These are phyloP conservation scores for Ptychadena robeensis DNA, from an alignment of 2,797 vertebrate genomes.

Conservation along the genomic window DNA sequence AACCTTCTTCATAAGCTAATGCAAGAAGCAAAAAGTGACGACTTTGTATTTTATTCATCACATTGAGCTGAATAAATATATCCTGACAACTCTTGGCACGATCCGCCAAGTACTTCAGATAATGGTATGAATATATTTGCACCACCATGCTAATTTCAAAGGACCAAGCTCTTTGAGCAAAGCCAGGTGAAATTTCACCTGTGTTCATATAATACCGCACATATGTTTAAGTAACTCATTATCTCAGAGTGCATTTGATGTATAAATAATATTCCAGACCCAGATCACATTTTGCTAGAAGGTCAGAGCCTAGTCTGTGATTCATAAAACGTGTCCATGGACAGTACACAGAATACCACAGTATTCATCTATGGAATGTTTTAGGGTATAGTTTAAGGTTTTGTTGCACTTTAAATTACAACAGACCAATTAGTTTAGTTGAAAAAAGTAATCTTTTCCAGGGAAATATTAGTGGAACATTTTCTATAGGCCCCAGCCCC, in stretches of 20 bases:
- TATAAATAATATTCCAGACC: not conserved
- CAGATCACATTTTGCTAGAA: not conserved
- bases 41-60: constrained; percentile 72
- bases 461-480: too few relatives aligned
- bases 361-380: too few relatives aligned
- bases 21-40: constrained; percentile 72
- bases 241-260: constrained; percentile 41
- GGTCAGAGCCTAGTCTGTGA: not conserved
- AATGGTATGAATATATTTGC: constrained; percentile 76
- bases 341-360: not conserved
- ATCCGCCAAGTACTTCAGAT: constrained; percentile 68
- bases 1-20: constrained; percentile 74
- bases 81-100: constrained; percentile 74
- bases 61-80: constrained; percentile 77
- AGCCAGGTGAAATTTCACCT: constrained; percentile 71
- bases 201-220: constrained; percentile 64
- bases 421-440: too few relatives aligned
- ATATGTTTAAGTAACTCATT: constrained; percentile 56
- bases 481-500: too few relatives aligned
- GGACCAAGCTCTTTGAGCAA: constrained; percentile 70
- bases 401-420: too few relatives aligned
- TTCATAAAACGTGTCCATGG: not conserved
- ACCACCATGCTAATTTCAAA: constrained; percentile 67
- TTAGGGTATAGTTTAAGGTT: too few relatives aligned
- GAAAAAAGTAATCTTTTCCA: too few relatives aligned